These are phyloP conservation scores for Pardosa pseudoannulata DNA, from an alignment of 2,888 invertebrate species.

Conservation along the genomic window DNA sequence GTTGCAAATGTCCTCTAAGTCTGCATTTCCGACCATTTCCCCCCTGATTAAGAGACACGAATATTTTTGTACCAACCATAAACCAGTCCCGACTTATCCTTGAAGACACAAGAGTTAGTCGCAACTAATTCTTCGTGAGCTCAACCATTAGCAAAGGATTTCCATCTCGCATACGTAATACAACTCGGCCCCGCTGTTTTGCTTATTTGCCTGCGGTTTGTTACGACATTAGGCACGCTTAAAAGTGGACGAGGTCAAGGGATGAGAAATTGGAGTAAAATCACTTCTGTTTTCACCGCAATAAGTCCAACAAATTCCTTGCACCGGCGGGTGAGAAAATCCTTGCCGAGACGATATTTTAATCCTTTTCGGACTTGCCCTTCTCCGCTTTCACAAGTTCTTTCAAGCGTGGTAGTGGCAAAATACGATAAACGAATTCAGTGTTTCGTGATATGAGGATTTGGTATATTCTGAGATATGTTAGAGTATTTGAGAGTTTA, in stretches of 20 bases:
- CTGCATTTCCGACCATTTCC: constrained; percentile 62
- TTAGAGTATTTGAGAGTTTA: no score
- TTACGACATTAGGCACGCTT: not conserved
- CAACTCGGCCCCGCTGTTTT: not conserved
- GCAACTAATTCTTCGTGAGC: constrained; percentile 63
- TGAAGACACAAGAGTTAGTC: constrained; percentile 34
- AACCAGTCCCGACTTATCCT: constrained; percentile 25
- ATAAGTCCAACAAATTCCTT: not conserved
- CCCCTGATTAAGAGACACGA: constrained; percentile 67
- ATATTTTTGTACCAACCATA: constrained; percentile 49
- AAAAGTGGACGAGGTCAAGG: not conserved
- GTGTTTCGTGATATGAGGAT: no score
- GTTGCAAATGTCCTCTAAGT: constrained; percentile 55
- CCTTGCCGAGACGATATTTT: no score
- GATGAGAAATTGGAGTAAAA: constrained; percentile 6
- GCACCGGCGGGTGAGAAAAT: not conserved
- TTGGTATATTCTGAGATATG: no score
- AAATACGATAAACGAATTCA: no score
- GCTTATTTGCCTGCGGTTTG: constrained; percentile 14
- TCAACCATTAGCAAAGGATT: constrained; percentile 50
- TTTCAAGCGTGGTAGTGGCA: no score
- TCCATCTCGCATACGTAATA: constrained; percentile 57
- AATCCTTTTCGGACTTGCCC: no score
- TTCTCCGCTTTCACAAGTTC: no score
- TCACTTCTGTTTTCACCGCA: not conserved